Conservation (phyloP, 1,140 invertebrate species). For the Acromyrmex charruanus region DNA sequence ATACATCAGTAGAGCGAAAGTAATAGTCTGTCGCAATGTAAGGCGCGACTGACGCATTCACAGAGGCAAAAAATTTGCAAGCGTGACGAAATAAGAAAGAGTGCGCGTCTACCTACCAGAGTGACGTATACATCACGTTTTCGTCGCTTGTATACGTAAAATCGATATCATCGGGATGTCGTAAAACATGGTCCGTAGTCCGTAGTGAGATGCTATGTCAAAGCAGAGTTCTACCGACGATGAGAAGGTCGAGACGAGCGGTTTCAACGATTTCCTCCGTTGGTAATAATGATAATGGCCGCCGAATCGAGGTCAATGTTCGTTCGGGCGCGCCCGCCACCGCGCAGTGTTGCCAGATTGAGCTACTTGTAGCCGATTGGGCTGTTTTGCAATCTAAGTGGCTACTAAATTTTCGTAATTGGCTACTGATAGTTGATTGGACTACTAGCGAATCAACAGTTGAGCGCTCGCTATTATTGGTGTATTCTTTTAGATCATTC, state of each 20-base stretch:
- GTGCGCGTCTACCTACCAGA: background rate
- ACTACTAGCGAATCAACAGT: no score
- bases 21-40: background rate
- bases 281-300: constrained; percentile 70
- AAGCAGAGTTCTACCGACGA: background rate
- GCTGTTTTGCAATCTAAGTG: no score
- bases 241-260: background rate
- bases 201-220: background rate
- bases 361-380: no score
- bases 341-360: no score
- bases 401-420: no score
- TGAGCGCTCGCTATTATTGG: no score
- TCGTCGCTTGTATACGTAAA: background rate
- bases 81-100: background rate
- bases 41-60: background rate
- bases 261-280: background rate
- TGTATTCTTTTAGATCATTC: no score
- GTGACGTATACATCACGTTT: background rate
- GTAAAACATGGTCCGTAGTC: background rate
- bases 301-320: constrained; percentile 80
- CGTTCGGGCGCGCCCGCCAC: constrained; percentile 71
- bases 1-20: background rate
- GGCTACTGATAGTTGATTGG: no score
- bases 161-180: background rate
- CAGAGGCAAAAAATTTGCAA: background rate